phyloP scores from a whole-genome alignment of 1,140 invertebrate genomes.

The Hyphantria cunea region DNA sequence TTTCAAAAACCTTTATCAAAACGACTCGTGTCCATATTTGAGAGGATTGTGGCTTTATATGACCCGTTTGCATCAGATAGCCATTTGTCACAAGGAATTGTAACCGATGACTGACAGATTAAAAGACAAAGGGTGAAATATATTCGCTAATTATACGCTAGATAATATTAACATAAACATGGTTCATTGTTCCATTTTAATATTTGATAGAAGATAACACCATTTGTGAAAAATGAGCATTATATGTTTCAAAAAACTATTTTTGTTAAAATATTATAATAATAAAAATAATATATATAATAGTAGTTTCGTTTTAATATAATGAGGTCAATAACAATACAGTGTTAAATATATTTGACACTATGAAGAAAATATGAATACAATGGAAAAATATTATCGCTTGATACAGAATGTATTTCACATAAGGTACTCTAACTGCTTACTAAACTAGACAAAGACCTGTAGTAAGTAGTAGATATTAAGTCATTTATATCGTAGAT shows the following conservation, averaged over 20 bases:
- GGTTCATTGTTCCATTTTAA: neutral
- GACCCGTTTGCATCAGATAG: neutral
- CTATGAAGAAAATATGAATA: no score
- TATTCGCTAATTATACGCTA: neutral
- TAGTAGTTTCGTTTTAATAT: no score
- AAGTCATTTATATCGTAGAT: no score
- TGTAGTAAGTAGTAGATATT: no score
- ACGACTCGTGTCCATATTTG: neutral
- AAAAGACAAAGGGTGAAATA: neutral
- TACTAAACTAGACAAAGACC: no score
- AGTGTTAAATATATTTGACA: no score
- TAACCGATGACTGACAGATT: neutral
- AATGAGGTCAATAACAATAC: no score
- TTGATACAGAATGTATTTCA: no score
- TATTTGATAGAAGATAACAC: neutral
- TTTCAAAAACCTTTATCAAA: neutral
- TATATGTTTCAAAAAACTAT: neutral
- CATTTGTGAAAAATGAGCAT: neutral
- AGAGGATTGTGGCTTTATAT: neutral
- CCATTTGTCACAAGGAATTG: neutral
- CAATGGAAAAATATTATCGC: no score
- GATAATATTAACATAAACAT: neutral
- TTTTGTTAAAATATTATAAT: neutral
- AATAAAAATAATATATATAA: no score
- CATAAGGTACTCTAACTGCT: no score